These are phyloP conservation scores for Parnassius smintheus DNA, from an alignment of 2,888 invertebrate species.

Conservation along the genomic window DNA sequence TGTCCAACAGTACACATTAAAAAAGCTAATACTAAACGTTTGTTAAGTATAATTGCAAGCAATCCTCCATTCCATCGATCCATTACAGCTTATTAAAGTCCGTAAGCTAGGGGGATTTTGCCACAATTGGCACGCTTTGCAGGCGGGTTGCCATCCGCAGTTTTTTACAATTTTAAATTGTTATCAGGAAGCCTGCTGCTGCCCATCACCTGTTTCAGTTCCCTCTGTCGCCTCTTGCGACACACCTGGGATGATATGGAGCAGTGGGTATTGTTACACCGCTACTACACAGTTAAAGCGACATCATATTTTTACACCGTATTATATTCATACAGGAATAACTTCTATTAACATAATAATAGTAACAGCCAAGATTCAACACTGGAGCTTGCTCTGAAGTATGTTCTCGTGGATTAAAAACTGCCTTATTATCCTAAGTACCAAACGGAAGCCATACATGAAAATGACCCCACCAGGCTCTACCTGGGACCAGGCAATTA, in stretches of 20 bases:
- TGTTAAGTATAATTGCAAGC: background rate
- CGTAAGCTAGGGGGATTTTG: background rate
- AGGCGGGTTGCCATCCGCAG: conserved; percentile 1
- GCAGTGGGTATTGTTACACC: background rate
- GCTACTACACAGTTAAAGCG: too few species aligned
- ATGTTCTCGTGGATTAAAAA: too few species aligned
- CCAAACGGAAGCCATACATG: background rate
- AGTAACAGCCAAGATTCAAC: background rate
- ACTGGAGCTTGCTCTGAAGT: background rate
- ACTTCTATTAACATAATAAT: background rate
- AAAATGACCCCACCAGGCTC: background rate
- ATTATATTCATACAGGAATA: background rate
- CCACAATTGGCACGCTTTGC: background rate
- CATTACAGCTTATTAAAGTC: too few species aligned
- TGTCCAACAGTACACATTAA: background rate
- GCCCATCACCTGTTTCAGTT: too few species aligned
- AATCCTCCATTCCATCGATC: background rate
- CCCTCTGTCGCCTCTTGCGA: too few species aligned
- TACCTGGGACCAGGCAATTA: too few species aligned
- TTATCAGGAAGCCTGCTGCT: too few species aligned
- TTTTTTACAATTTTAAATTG: too few species aligned
- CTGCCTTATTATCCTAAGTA: background rate
- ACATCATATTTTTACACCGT: too few species aligned
- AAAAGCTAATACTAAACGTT: background rate
- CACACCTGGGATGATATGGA: background rate